Percentiles rank a stretch among this genome's conserved stretches.
Evolutionary conservation across 2,888 invertebrate species (phyloP).

Genomic region (Heliconius cydno): DNA sequence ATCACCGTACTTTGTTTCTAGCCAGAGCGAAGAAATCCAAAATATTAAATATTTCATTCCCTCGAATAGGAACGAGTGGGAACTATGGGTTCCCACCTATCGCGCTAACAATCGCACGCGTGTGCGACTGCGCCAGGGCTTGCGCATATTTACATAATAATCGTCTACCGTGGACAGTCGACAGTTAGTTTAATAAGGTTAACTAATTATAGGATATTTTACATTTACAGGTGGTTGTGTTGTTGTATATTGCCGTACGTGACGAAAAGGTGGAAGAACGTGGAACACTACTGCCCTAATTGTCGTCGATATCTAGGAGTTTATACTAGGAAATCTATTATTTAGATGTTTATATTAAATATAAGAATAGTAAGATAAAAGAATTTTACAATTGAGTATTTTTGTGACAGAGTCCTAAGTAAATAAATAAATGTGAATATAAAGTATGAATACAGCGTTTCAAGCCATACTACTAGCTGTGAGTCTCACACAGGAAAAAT

Average conservation of each 20-base stretch:
- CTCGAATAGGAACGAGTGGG: too few species aligned
- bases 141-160: not conserved
- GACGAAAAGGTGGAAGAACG: constrained; percentile 73
- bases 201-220: not conserved
- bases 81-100: too few species aligned
- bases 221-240: constrained; percentile 73
- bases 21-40: too few species aligned
- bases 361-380: not conserved
- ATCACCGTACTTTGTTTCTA: too few species aligned
- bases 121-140: too few species aligned
- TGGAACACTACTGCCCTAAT: constrained; percentile 74
- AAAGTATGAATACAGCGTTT: too few species aligned
- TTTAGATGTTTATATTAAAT: constrained; percentile 11
- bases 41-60: too few species aligned
- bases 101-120: too few species aligned
- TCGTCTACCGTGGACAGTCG: not conserved
- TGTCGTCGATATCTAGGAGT: constrained; percentile 70
- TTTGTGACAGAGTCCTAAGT: not conserved
- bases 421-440: too few species aligned
- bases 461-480: too few species aligned
- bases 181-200: not conserved
- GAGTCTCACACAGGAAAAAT: too few species aligned
- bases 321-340: constrained; percentile 60
- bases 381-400: not conserved
- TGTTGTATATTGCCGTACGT: constrained; percentile 75